phyloP scores from a whole-genome alignment of 2,113 vertebrate genomes.

The Melanocharis versteri region DNA sequence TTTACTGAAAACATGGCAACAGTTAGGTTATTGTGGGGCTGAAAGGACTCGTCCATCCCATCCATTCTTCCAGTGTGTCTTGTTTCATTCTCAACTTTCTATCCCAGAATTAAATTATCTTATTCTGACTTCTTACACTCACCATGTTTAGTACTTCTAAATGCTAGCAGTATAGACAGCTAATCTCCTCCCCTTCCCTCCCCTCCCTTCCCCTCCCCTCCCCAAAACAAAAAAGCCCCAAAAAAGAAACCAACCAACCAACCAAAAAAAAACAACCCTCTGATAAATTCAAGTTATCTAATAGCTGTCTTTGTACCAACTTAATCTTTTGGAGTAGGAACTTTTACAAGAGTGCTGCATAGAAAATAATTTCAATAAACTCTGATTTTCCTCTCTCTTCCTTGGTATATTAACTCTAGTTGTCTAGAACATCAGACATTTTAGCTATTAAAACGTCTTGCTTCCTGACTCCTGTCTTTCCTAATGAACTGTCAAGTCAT shows the following conservation, averaged over 20 bases:
- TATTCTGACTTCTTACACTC: neutral
- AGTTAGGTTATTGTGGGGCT: neutral
- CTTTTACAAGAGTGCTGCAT: neutral
- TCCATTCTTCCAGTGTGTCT: neutral
- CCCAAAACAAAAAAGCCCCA: too few species aligned
- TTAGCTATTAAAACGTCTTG: neutral
- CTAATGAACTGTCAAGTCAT: constrained; percentile 27
- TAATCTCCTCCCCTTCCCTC: neutral
- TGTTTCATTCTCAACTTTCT: neutral
- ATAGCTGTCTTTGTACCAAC: neutral
- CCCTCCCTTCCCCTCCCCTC: too few species aligned
- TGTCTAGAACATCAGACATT: neutral
- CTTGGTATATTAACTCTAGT: neutral
- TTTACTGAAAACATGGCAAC: neutral
- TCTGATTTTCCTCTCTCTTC: neutral
- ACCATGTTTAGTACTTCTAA: neutral
- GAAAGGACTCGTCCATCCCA: neutral
- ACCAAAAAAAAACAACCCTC: neutral
- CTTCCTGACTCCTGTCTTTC: neutral
- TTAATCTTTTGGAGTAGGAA: neutral
- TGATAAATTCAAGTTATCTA: neutral
- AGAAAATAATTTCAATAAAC: neutral
- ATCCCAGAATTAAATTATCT: neutral
- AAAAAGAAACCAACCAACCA: too few species aligned
- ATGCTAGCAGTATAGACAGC: neutral